Conservation (phyloP, 2,113 vertebrate species). For the Trochalopteron elliotii region DNA sequence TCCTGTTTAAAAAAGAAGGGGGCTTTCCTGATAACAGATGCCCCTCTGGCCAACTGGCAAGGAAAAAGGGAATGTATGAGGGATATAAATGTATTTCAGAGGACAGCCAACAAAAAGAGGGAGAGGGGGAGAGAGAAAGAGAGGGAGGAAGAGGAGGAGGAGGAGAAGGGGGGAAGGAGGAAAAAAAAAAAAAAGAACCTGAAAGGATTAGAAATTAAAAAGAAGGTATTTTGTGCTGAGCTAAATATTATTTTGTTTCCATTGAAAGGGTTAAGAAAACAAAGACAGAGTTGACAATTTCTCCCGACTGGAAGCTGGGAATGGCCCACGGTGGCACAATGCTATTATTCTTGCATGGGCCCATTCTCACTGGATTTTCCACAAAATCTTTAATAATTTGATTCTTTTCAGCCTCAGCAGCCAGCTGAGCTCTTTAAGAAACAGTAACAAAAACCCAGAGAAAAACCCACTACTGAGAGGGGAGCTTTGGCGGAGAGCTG, state of each 20-base stretch:
- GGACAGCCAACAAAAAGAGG: slow-evolving; percentile 11
- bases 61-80: slow-evolving; percentile 5
- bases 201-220: slow-evolving; percentile 75
- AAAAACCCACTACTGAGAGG: slow-evolving; percentile 78
- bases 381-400: slow-evolving; percentile 84
- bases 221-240: slow-evolving; percentile 74
- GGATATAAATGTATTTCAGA: slow-evolving; percentile 58
- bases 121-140: not conserved
- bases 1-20: slow-evolving; percentile 34
- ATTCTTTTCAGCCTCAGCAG: slow-evolving; percentile 80
- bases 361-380: slow-evolving; percentile 81
- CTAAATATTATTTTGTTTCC: slow-evolving; percentile 80
- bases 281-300: slow-evolving; percentile 74
- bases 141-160: not conserved
- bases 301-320: slow-evolving; percentile 74
- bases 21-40: slow-evolving; percentile 56
- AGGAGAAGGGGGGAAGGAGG: not conserved
- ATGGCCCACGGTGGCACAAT: slow-evolving; percentile 74
- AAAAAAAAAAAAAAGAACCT: not conserved
- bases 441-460: slow-evolving; percentile 81
- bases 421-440: slow-evolving; percentile 85
- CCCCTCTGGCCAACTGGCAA: slow-evolving; percentile 39
- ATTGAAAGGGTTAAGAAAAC: slow-evolving; percentile 79
- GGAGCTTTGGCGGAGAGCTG: slow-evolving; percentile 75
- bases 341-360: slow-evolving; percentile 74